phyloP scores from a whole-genome alignment of 2,113 vertebrate species.

The mouse (Mus musculus) region DNA sequence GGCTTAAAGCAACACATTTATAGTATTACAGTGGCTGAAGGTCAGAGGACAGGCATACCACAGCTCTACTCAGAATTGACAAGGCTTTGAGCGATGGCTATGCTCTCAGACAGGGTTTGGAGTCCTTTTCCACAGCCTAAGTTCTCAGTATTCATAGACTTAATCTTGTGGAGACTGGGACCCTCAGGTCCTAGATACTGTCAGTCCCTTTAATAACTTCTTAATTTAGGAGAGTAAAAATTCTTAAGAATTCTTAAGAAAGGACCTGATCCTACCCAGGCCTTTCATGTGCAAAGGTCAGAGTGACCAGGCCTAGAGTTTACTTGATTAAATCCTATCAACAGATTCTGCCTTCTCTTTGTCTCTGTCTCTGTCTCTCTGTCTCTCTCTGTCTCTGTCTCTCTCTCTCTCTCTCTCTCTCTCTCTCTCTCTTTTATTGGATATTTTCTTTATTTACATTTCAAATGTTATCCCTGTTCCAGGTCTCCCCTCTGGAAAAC shows the following conservation, averaged over 20 bases:
- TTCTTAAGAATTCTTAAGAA: no score
- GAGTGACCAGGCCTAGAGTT: background rate
- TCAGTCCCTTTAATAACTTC: background rate
- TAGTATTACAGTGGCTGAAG: background rate
- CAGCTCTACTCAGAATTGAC: background rate
- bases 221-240: background rate
- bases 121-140: background rate
- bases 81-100: background rate
- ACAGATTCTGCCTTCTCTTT: background rate
- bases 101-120: background rate
- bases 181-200: background rate
- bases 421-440: no score
- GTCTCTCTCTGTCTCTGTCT: no score
- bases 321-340: conserved; percentile 19
- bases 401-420: no score
- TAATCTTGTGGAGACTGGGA: background rate
- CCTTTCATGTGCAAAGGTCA: background rate
- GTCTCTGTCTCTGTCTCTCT: no score
- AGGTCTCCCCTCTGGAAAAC: no score
- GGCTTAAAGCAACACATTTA: background rate
- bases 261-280: background rate
- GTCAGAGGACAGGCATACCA: background rate
- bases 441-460: no score
- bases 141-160: background rate
- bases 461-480: no score